These are phyloP conservation scores for Urosaurus nigricauda DNA, from an alignment of 2,797 vertebrate species.

Conservation along the genomic window DNA sequence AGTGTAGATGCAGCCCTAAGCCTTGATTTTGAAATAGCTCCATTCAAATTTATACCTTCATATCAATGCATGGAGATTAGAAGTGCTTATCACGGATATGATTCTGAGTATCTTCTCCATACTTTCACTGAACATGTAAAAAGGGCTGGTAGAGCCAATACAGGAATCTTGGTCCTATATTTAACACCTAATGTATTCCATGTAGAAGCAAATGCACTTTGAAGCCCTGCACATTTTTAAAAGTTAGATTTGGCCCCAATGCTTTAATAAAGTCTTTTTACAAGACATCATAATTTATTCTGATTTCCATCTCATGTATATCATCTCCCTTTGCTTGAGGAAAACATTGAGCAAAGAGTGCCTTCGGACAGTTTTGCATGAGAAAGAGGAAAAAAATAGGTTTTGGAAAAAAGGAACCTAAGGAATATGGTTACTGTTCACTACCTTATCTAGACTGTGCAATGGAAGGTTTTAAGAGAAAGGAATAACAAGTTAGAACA, in stretches of 20 bases:
- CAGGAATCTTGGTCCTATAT: neutral
- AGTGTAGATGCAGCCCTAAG: no score
- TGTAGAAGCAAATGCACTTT: neutral
- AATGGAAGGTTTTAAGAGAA: constrained; percentile 29
- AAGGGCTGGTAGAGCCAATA: neutral
- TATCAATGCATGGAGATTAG: neutral
- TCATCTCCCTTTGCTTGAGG: constrained; percentile 27
- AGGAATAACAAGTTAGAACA: constrained; percentile 17
- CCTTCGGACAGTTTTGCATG: neutral
- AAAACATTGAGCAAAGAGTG: neutral
- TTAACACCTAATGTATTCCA: neutral
- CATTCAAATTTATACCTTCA: neutral
- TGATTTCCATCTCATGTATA: neutral
- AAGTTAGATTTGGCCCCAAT: no score
- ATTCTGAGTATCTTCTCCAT: neutral
- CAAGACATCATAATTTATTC: neutral
- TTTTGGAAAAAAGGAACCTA: constrained; percentile 15
- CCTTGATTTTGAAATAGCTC: neutral
- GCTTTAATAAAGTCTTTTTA: no score
- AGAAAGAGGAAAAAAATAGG: constrained; percentile 4
- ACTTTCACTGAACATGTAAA: neutral
- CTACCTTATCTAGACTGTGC: constrained; percentile 34
- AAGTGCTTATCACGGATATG: neutral
- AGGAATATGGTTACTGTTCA: constrained; percentile 15
- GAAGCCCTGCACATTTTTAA: no score